Evolutionary conservation across 2,888 invertebrate species (phyloP).

Genomic region (Neuroscelio doddi): DNA sequence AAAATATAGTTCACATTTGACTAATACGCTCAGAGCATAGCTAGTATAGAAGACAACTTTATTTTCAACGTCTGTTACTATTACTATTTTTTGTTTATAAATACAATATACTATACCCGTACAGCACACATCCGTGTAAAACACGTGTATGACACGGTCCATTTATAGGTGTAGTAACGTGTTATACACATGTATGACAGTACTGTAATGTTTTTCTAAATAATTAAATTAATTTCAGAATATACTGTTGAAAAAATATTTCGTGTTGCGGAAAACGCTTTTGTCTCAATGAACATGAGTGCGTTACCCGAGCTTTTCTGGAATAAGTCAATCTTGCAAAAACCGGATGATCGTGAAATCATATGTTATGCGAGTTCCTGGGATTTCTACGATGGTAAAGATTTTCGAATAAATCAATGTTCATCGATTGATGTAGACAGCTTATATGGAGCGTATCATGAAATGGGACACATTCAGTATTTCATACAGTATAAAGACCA

Average conservation of each 20-base stretch:
- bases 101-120: too few species aligned
- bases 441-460: slow-evolving; percentile 77
- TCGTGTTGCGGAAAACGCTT: slow-evolving; percentile 88
- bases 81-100: too few species aligned
- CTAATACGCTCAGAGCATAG: too few species aligned
- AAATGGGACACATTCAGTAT: slow-evolving; percentile 89
- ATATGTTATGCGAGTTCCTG: slow-evolving; percentile 92
- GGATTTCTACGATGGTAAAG: slow-evolving; percentile 88
- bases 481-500: slow-evolving; percentile 83
- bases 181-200: too few species aligned
- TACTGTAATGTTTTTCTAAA: too few species aligned
- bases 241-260: slow-evolving; percentile 87
- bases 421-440: slow-evolving; percentile 78
- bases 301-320: slow-evolving; percentile 88
- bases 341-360: slow-evolving; percentile 82
- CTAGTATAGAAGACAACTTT: too few species aligned
- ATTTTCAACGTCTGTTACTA: too few species aligned
- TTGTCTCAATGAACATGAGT: slow-evolving; percentile 85
- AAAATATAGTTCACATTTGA: too few species aligned
- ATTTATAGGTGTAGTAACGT: too few species aligned
- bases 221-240: slow-evolving; percentile 50
- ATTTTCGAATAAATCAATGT: slow-evolving; percentile 87
- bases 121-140: too few species aligned
- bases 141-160: too few species aligned
- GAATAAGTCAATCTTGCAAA: slow-evolving; percentile 88